Evolutionary conservation across 2,888 invertebrate species (phyloP), one percentile per base, ranked within the genome.

Genomic region (Dicycla oo): DNA sequence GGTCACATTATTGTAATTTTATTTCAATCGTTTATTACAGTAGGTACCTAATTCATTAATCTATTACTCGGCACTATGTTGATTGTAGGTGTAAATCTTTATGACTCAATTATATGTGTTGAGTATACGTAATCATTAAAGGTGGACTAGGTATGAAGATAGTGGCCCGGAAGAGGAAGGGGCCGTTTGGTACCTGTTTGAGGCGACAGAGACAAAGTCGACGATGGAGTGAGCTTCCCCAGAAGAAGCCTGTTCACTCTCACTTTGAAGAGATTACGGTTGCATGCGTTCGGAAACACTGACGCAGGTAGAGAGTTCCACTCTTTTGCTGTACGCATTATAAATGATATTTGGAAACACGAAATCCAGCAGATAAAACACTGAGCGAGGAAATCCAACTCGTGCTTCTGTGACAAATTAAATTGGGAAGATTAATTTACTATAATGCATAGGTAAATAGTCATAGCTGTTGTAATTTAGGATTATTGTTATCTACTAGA

Each of bases 1-100:
- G 76, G 71, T 73, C 63, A 69, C 43, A 73, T 66, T 56, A 38
- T 80, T 73, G 38, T 68, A 70, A 75, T 63, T 73, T 56, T 61
- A 63, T 62, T 72, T 69, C 75, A 69, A 66, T 70, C 34, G 53
- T 75, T 73, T 72, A 70, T 62, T 65, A 63, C 11, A 40, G 6
- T n/a, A 45, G 30, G 11, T 38, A 34, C 5, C 23, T 64, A 56
- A 76, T 66, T 65, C 62, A 62, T n/a, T 30, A n/a, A 62, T 54
- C 20, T 61, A 40, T 30, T 13, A 70, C 23, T 45, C 34, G 20
- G n/a, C 23, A 54, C 18, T 30, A 45, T 54, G 30, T 20, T 57
- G 30, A 70, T 49, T 20, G 43, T 49, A 70, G 20, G 23, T 34
- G 18, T 69, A 20, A 68, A 47, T 77, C 13, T 78, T 38, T 45